Evolutionary conservation across 2,888 invertebrate species (phyloP).

Genomic region (Polydrusus cervinus): DNA sequence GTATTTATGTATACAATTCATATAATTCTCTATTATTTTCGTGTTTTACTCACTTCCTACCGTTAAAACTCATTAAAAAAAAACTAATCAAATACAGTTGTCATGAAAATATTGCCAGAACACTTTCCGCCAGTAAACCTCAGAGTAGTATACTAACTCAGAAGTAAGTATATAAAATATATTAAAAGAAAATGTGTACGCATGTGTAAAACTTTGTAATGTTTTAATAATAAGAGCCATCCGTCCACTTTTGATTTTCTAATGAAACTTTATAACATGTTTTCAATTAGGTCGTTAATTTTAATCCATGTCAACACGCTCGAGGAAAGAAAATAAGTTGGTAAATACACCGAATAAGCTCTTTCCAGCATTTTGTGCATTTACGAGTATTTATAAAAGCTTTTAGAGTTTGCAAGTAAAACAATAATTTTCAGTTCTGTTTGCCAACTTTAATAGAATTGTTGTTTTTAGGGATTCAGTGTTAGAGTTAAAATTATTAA

Average conservation of each 20-base stretch:
- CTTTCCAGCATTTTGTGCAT: slow-evolving; percentile 20
- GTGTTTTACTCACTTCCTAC: no score
- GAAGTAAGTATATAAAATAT: no score
- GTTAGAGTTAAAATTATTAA: not conserved
- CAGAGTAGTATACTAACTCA: no score
- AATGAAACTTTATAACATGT: not conserved
- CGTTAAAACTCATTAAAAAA: no score
- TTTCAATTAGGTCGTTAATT: not conserved
- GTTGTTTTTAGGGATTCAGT: not conserved
- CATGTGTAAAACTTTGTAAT: no score
- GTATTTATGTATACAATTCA: no score
- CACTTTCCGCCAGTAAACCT: no score
- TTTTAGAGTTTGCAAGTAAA: slow-evolving; percentile 22
- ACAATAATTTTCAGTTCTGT: slow-evolving; percentile 23
- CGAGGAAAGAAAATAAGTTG: slow-evolving; percentile 8
- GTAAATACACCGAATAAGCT: slow-evolving; percentile 16
- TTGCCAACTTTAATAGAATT: slow-evolving; percentile 26
- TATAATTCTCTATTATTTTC: no score
- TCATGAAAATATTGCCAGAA: no score
- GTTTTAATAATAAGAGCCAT: no score
- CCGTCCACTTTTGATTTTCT: not conserved
- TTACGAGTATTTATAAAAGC: slow-evolving; percentile 9
- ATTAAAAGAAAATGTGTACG: no score
- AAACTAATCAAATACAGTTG: no score
- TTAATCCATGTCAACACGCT: slow-evolving; percentile 9